Evolutionary conservation across 2,888 invertebrate species (phyloP), one percentile per base, ranked within the genome.

Genomic region (Macrophya alboannulata): DNA sequence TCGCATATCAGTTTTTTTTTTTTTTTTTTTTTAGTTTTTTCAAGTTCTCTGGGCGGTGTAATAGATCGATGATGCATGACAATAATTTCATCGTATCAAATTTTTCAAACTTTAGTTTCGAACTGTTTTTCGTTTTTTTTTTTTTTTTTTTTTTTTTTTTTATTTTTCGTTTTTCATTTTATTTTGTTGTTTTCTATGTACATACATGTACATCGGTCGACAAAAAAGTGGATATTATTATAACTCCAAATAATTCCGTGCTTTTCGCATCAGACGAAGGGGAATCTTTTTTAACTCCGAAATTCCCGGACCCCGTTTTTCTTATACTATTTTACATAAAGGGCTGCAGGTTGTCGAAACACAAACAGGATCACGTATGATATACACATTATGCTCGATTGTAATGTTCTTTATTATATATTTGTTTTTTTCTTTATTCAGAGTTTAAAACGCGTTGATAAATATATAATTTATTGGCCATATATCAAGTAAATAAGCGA

Each of bases 251-350:
- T 62, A 25, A 25, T 62, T 62, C 5, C 25, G 10, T 21, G 21
- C 25, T 62, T 25, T 21, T 62, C 25, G 12, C 25, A 62, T n/a
- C 55, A 62, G 25, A n/a, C 4, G 4, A 62, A 4, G 21, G 25
- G 31, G 31, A 31, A 62, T 62, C 21, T 62, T 62, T 62, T 62
- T 25, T 25, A 62, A 62, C 48, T 10, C 48, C 25, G 25, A 62
- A 25, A 62, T 62, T 62, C 12, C 25, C 1, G 25, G 9, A 62
- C 25, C 59, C 6, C 8, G n/a, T 59, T 59, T 21, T 6, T 21
- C 25, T n/a, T n/a, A n/a, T n/a, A n/a, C 62, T 62, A 12, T 62
- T 62, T 62, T 62, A 62, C 62, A 62, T 62, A 62, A 62, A 62
- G 25, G 62, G 3, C 31, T 31, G 31, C 31, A 31, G 62, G 62